Conservation (phyloP, 1,140 invertebrate genomes). For the Drosophila elegans region DNA sequence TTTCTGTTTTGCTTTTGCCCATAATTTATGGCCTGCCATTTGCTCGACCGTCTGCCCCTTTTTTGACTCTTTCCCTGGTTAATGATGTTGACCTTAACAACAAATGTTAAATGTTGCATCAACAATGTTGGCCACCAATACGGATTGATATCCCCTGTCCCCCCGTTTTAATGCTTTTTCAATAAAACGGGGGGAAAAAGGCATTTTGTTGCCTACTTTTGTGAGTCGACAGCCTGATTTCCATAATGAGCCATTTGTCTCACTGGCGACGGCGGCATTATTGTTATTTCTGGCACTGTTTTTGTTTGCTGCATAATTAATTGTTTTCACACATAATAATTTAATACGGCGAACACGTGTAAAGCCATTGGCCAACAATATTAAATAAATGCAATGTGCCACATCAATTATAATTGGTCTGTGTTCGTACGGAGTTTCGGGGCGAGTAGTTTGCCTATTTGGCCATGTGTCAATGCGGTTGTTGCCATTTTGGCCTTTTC, state of each 20-base stretch:
- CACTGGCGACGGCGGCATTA: slow-evolving; percentile 8
- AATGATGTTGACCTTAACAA: slow-evolving; percentile 75
- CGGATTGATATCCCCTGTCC: slow-evolving; percentile 9
- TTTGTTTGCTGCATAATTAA: slow-evolving; percentile 78
- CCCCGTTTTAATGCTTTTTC: slow-evolving; percentile 71
- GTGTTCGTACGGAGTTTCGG: slow-evolving; percentile 24
- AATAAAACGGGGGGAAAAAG: slow-evolving; percentile 38
- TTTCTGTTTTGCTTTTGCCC: slow-evolving; percentile 20
- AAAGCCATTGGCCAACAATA: slow-evolving; percentile 61
- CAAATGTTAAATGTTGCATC: slow-evolving; percentile 69
- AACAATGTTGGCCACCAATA: slow-evolving; percentile 48
- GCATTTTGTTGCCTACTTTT: slow-evolving; percentile 69
- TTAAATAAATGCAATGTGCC: slow-evolving; percentile 64
- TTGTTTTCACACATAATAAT: slow-evolving; percentile 84
- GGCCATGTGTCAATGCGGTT: slow-evolving; percentile 62
- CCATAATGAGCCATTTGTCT: slow-evolving; percentile 71
- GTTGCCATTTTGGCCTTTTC: slow-evolving; percentile 61
- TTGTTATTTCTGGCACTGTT: slow-evolving; percentile 56
- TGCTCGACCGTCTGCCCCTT: slow-evolving; percentile 54
- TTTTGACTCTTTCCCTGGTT: slow-evolving; percentile 37
- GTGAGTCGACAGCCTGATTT: slow-evolving; percentile 59
- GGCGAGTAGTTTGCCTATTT: slow-evolving; percentile 24
- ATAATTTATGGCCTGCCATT: slow-evolving; percentile 84
- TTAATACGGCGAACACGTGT: slow-evolving; percentile 79
- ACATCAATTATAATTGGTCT: slow-evolving; percentile 73